These are phyloP conservation scores for Gephyroberyx darwinii DNA, from an alignment of 2,797 vertebrate species.

Conservation along the genomic window DNA sequence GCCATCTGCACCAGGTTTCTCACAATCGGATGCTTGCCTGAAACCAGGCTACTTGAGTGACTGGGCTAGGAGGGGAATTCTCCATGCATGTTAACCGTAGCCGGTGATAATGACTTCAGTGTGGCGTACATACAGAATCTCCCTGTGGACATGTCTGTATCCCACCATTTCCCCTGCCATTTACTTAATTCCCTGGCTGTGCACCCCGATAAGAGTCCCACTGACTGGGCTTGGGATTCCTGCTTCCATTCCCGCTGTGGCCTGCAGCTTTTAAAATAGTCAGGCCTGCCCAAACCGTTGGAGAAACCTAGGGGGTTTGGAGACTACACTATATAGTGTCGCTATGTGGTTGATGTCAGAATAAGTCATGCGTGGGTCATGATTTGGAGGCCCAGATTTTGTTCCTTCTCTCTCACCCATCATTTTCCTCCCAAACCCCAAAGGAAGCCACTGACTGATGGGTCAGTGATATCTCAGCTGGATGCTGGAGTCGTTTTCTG, in stretches of 20 bases:
- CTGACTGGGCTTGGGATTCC: not conserved
- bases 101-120: not conserved
- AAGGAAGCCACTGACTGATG: not conserved
- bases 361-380: not conserved
- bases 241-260: not conserved
- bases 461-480: not conserved
- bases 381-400: not conserved
- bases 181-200: not conserved
- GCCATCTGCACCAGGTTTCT: no score
- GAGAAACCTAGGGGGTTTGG: not conserved
- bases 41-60: no score
- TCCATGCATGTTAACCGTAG: not conserved
- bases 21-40: no score
- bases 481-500: not conserved
- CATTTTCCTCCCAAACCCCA: not conserved
- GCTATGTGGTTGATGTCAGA: not conserved
- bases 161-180: not conserved
- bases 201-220: not conserved
- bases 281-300: not conserved
- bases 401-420: no score
- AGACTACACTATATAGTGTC: not conserved
- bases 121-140: not conserved
- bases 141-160: not conserved
- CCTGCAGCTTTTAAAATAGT: not conserved
- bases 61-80: not conserved